phyloP scores from a whole-genome alignment of 1,140 invertebrate genomes.

The Diploscapter pachys region DNA sequence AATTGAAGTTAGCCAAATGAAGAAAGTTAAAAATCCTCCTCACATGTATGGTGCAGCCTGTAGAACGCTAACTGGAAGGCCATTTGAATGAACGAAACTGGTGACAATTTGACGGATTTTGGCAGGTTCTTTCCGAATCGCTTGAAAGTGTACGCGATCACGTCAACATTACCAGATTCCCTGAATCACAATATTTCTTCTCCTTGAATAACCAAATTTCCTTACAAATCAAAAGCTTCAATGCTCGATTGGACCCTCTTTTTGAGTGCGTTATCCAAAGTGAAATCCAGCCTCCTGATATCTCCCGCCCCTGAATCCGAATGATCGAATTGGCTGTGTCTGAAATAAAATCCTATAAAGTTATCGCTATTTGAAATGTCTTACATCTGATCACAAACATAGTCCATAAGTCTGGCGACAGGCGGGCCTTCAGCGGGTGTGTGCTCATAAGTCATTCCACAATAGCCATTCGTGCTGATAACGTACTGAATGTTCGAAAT shows the following conservation, averaged over 20 bases:
- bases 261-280: conserved; percentile 42
- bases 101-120: conserved; percentile 61
- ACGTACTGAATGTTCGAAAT: conserved; percentile 67
- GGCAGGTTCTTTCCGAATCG: conserved; percentile 63
- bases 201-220: conserved; percentile 24
- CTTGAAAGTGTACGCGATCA: conserved; percentile 59
- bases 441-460: conserved; percentile 86
- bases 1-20: not conserved
- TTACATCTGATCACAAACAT: conserved; percentile 72
- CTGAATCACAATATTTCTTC: conserved; percentile 16
- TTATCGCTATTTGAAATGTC: conserved; percentile 35
- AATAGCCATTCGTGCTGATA: conserved; percentile 75
- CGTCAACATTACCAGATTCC: conserved; percentile 58
- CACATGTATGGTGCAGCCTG: conserved; percentile 61
- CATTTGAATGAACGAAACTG: conserved; percentile 76
- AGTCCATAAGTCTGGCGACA: conserved; percentile 78
- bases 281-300: conserved; percentile 50
- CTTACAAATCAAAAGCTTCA: conserved; percentile 56
- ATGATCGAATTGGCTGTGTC: conserved; percentile 6
- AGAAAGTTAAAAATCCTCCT: not conserved
- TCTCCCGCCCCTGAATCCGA: not conserved
- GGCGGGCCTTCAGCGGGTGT: conserved; percentile 86
- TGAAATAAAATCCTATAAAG: conserved; percentile 4
- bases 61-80: conserved; percentile 83
- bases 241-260: conserved; percentile 52